Evolutionary conservation across 2,113 vertebrate species (phyloP), one percentile per base, ranked within the genome.

Genomic region (Pholis gunnellus): DNA sequence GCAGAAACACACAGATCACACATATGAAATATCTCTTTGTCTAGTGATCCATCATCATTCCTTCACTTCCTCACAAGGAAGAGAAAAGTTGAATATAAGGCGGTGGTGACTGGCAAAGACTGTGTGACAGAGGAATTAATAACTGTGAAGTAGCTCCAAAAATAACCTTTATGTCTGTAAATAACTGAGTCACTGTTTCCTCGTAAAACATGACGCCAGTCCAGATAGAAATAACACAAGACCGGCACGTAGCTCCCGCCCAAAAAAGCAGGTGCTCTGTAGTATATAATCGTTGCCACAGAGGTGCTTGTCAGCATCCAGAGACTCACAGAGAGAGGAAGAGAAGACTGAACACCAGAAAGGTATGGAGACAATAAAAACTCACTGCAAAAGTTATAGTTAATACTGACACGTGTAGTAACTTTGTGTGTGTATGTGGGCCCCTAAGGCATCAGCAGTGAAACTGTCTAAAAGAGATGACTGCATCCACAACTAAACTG

Each of bases 381-480:
- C 6, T 6, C 18, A 64, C 50, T 52, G 50, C 7, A 52, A 52
- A 52, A 22, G 18, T 8, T 52, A 52, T 52, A 50, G 48, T 50
- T 48, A 48, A 18, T 20, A 48, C 17, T 20, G 46, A 18, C 5
- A 20, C 9, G 48, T 50, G 48, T 50, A 9, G 48, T 50, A 4
- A 20, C 18, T 44, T 50, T 50, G 48, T 50, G 48, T 50, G 48
- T 38, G 38, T 38, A 5, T 38, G 38, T 38, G 38, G 4, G 38
- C 9, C 13, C 18, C 50, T 9, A 54, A 82, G 31, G 36, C 57
- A 46, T 68, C 78, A 15, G 38, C 52, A 78, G 71, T 4, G 59
- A 65, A 70, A 70, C 56, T 36, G 34, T 36, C 42, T 1, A 3
- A 36, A 22, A 72, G 65, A 69, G 84, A 94, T 94, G 92, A 88